Base-by-base conservation (phyloP, 2,888 invertebrate genomes). In the Drosophila gaucha region DNA sequence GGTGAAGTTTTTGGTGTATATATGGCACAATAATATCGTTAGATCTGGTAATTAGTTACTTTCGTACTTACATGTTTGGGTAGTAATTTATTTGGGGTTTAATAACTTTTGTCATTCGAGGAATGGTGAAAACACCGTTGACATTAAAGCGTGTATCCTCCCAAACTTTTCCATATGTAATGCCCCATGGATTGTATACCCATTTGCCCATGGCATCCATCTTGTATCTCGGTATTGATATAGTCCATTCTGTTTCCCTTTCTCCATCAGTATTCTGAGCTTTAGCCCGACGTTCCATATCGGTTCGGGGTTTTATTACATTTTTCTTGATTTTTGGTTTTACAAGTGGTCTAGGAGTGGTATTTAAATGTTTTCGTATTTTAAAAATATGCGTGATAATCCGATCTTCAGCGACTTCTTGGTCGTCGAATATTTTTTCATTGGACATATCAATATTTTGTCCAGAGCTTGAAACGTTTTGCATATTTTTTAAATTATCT, bases 141-240 rank as follows among this genome's bases (percentile, higher is more conserved):
- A 33, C 1, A 44, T 57, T 51, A 6, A 39, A 59, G 2, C 72
- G 74, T 12, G 56, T 74, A 22, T 72, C 68, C 4, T 41, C 14
- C 54, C 56, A 76, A 0, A 55, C 6, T 18, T 55, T 52, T 9
- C 73, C 77, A 36, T 18, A 72, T 10, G 68, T 52, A 5, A 57
- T 18, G n/a, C n/a, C 73, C 64, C 59, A 76, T 0, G 60, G 68
- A 64, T 72, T 76, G 36, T 28, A 33, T 0, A 74, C 54, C 65
- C 64, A 68, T 6, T 76, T 65, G 6, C 57, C 64, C 46, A 38
- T 43, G 5, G 12, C n/a, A 12, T 75, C 41, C 1, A 18, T 38
- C 10, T 43, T 18, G 18, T 43, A 57, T 9, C 12, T 50, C 0
- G 76, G 67, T 5, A 72, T 0, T 1, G 55, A 41, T 39, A 74